These are phyloP conservation scores for Dolichomitus sp. DNA, from an alignment of 2,888 invertebrate species.

Conservation along the genomic window DNA sequence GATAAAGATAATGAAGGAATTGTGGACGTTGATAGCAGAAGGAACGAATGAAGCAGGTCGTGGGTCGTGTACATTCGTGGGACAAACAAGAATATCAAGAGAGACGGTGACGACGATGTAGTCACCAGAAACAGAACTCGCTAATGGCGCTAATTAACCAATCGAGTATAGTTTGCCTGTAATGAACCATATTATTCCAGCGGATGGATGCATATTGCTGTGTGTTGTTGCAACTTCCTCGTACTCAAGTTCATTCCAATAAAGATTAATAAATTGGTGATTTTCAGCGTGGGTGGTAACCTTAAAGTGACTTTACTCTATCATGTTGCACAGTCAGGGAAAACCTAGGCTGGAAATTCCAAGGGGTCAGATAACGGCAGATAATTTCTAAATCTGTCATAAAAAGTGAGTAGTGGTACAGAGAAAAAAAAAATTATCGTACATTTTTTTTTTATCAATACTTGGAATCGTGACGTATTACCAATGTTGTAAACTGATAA, in stretches of 20 bases:
- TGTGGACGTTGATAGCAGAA: slow-evolving; percentile 24
- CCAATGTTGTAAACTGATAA: no score
- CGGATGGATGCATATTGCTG: neutral
- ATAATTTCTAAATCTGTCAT: no score
- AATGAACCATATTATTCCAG: slow-evolving; percentile 38
- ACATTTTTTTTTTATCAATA: no score
- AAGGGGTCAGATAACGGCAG: no score
- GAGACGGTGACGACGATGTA: slow-evolving; percentile 25
- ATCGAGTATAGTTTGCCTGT: slow-evolving; percentile 41
- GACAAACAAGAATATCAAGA: slow-evolving; percentile 32
- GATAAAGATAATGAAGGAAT: slow-evolving; percentile 42
- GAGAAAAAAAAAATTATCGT: no score
- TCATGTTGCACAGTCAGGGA: neutral
- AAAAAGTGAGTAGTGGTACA: no score
- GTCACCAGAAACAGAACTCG: neutral
- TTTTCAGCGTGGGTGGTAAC: slow-evolving; percentile 38
- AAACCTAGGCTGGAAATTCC: no score
- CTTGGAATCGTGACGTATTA: no score
- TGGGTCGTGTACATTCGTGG: neutral
- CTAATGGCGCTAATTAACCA: slow-evolving; percentile 52
- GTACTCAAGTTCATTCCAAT: neutral
- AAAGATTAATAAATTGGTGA: slow-evolving; percentile 26
- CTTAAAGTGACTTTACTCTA: neutral
- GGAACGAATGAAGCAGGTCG: neutral
- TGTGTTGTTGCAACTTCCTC: slow-evolving; percentile 6